A percentile compares a stretch with the other conserved stretches of the same genome.
Evolutionary conservation across 2,797 vertebrate species (phyloP).

Genomic region (Gallinago stenura): DNA sequence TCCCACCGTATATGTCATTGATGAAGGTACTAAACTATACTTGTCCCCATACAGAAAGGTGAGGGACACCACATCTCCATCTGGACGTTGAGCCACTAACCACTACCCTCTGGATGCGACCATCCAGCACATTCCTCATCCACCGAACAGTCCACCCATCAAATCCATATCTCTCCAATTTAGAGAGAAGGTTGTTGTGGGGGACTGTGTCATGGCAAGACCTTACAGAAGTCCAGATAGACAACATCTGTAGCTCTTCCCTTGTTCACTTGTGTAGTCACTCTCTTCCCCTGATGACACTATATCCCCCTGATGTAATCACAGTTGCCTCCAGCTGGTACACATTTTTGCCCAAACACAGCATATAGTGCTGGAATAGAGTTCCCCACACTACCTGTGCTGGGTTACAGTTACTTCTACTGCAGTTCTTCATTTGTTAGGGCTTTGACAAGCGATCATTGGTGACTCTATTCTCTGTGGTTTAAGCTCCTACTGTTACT

Average conservation of each 20-base stretch:
- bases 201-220: not conserved
- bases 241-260: not conserved
- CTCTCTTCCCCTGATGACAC: not conserved
- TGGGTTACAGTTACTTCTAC: not conserved
- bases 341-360: not conserved
- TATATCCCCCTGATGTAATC: too few species aligned
- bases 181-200: not conserved
- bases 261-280: not conserved
- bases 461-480: not conserved
- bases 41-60: not conserved
- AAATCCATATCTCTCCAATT: not conserved
- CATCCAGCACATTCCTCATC: not conserved
- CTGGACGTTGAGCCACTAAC: not conserved
- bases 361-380: not conserved
- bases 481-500: not conserved
- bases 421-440: not conserved
- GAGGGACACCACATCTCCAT: not conserved
- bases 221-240: not conserved
- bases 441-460: rapidly evolving
- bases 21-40: not conserved
- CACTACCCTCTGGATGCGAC: not conserved
- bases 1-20: not conserved
- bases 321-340: not conserved
- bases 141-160: not conserved
- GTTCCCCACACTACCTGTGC: not conserved